Evolutionary conservation across 92 coral and sea anemone genomes (phyloP).

Genomic region (Diadumene lineata): DNA sequence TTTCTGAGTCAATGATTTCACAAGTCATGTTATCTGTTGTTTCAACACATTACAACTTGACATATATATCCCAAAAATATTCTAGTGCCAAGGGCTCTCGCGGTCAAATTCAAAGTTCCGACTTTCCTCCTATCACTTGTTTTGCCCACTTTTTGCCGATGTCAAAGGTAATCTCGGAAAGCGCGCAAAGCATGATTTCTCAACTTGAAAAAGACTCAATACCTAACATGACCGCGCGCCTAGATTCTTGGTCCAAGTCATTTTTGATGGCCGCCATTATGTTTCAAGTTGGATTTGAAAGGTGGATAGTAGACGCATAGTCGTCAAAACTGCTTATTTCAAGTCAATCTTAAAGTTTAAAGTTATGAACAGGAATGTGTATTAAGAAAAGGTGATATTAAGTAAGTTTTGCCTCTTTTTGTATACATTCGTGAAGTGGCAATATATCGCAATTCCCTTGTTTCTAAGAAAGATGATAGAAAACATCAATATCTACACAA

Average conservation of each 20-base stretch:
- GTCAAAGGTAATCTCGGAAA: too few species aligned
- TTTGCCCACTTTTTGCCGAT: too few species aligned
- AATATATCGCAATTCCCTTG: not conserved
- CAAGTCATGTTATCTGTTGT: too few species aligned
- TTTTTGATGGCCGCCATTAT: constrained; percentile 1
- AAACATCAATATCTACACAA: not conserved
- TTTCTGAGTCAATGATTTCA: too few species aligned
- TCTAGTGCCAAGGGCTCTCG: too few species aligned
- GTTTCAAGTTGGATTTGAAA: constrained; percentile 7
- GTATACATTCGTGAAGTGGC: not conserved
- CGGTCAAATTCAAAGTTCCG: too few species aligned
- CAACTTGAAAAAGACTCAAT: too few species aligned
- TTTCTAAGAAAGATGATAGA: not conserved
- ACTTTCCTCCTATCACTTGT: too few species aligned
- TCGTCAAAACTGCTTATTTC: not conserved
- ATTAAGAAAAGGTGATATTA: not conserved
- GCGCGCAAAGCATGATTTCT: too few species aligned
- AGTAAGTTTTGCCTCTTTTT: not conserved
- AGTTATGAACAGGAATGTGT: not conserved
- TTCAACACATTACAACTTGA: too few species aligned
- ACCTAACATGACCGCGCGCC: too few species aligned
- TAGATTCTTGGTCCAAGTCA: not conserved
- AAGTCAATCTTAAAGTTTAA: constrained; percentile 1
- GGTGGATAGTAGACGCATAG: not conserved
- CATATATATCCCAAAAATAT: too few species aligned